Evolutionary conservation across 1,140 invertebrate species (phyloP).

Genomic region (Helicorthomorpha holstii): DNA sequence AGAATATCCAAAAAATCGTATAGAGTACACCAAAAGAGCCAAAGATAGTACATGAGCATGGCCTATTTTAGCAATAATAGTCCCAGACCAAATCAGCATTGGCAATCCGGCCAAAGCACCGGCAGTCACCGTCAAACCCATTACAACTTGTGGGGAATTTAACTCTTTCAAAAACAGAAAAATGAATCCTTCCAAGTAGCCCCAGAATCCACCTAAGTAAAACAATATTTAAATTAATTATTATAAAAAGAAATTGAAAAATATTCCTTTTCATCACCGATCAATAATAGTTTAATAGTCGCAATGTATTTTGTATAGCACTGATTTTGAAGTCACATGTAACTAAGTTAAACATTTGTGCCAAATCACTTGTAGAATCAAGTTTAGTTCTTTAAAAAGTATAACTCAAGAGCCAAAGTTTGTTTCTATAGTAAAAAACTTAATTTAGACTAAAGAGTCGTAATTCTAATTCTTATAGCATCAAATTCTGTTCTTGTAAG

Average conservation of each 20-base stretch:
- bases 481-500: no score
- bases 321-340: no score
- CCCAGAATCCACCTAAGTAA: constrained; percentile 51
- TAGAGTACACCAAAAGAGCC: constrained; percentile 15
- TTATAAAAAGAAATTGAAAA: background rate
- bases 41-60: constrained; percentile 55
- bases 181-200: constrained; percentile 67
- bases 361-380: no score
- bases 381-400: no score
- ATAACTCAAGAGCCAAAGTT: no score
- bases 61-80: constrained; percentile 56
- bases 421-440: no score
- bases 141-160: constrained; percentile 53
- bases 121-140: constrained; percentile 70
- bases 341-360: no score
- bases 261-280: background rate
- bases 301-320: background rate
- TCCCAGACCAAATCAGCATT: constrained; percentile 53
- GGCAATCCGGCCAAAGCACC: constrained; percentile 59
- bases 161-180: constrained; percentile 70
- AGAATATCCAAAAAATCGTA: constrained; percentile 45
- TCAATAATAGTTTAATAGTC: background rate
- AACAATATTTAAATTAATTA: background rate
- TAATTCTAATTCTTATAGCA: no score
- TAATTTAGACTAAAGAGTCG: no score